Percentiles rank a stretch among this genome's conserved stretches.
Evolutionary conservation across 2,113 vertebrate species (phyloP).

Genomic region (Isurus oxyrinchus): DNA sequence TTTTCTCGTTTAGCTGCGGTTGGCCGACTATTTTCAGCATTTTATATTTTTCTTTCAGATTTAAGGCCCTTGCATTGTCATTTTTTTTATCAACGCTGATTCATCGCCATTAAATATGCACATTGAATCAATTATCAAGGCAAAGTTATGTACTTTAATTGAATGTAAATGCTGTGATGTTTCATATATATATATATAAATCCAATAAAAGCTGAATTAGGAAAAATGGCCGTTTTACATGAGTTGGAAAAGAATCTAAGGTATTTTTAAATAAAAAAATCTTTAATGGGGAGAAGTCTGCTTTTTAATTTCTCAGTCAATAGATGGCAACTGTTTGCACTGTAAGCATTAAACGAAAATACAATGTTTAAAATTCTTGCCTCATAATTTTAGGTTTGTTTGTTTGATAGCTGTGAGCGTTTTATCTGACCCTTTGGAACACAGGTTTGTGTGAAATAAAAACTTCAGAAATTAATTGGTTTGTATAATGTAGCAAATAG

Average conservation of each 20-base stretch:
- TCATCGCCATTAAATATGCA: not conserved
- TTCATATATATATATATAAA: not conserved
- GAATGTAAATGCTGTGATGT: not conserved
- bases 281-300: not conserved
- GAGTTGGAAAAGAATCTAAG: not conserved
- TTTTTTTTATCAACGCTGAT: not conserved
- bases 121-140: not conserved
- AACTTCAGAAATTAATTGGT: not conserved
- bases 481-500: not conserved
- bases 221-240: not conserved
- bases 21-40: not conserved
- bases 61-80: not conserved
- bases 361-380: not conserved
- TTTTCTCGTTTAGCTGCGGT: not conserved
- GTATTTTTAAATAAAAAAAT: not conserved
- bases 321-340: not conserved
- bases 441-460: not conserved
- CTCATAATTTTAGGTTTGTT: not conserved
- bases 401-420: not conserved
- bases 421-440: not conserved
- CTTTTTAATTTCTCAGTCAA: not conserved
- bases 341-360: conserved; percentile 11
- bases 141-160: not conserved
- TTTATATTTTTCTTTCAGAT: not conserved
- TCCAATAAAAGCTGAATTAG: not conserved